These are phyloP conservation scores for Luperina nickerlii DNA, from an alignment of 2,888 invertebrate species.

Conservation along the genomic window DNA sequence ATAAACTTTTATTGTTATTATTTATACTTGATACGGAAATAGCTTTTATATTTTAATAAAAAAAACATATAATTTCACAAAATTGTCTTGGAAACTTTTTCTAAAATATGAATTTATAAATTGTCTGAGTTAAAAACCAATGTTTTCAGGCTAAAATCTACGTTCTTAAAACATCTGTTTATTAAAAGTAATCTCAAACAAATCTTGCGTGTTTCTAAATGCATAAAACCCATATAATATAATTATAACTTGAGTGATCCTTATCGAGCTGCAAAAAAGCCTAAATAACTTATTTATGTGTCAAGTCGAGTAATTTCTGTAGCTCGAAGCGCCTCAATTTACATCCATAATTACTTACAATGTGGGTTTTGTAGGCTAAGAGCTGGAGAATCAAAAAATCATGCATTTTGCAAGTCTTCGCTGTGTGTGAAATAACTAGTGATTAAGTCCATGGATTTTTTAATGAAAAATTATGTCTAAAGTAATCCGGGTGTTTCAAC, in stretches of 20 bases:
- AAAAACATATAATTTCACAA: neutral
- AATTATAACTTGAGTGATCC: constrained; percentile 50
- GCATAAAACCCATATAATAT: constrained; percentile 42
- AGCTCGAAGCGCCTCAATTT: constrained; percentile 71
- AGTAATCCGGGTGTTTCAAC: neutral
- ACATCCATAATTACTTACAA: constrained; percentile 79
- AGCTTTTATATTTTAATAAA: constrained; percentile 1
- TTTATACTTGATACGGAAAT: neutral
- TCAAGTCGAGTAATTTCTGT: constrained; percentile 60
- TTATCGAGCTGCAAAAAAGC: constrained; percentile 42
- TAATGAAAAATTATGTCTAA: neutral
- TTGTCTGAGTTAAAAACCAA: neutral
- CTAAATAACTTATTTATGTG: constrained; percentile 65
- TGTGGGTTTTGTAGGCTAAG: constrained; percentile 73
- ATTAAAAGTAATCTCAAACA: neutral
- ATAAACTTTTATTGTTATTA: neutral
- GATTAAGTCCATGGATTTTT: neutral
- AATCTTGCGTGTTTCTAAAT: constrained; percentile 26
- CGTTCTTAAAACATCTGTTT: neutral
- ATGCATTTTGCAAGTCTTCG: constrained; percentile 32
- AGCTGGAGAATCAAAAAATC: constrained; percentile 62
- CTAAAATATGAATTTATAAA: neutral
- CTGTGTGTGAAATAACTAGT: constrained; percentile 1
- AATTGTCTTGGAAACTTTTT: neutral
- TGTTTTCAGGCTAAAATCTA: neutral